A percentile compares a stretch with the other conserved stretches of the same genome.
Evolutionary conservation across 2,888 invertebrate genomes (phyloP).

Genomic region (Tachina grossa): DNA sequence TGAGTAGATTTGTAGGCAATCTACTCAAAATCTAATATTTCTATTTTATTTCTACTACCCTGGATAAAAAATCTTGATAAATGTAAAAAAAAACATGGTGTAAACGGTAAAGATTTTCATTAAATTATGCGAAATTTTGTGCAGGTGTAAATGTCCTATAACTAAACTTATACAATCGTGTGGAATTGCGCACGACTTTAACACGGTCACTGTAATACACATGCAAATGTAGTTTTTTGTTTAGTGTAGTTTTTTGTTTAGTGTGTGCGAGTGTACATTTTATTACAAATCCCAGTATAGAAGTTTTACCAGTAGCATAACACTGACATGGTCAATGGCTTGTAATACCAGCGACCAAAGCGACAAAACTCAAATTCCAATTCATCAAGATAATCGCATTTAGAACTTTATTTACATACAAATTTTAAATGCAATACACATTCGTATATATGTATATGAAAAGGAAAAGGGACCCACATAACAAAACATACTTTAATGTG

Average conservation of each 20-base stretch:
- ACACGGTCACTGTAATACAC: background rate
- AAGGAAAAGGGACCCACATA: background rate
- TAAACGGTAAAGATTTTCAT: no score
- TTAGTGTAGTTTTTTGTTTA: background rate
- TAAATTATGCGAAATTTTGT: no score
- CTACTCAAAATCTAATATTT: no score
- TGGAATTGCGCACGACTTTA: no score
- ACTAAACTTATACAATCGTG: no score
- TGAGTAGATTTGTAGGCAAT: no score
- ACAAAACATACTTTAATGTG: background rate
- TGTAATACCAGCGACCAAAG: constrained; percentile 73
- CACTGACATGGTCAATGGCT: constrained; percentile 70
- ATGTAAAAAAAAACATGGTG: no score
- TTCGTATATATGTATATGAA: background rate
- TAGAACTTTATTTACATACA: constrained; percentile 79
- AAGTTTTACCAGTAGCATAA: constrained; percentile 51
- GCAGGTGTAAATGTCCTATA: no score
- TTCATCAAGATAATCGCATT: constrained; percentile 81
- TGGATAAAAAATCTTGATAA: no score
- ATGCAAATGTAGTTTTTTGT: background rate
- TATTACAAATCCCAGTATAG: constrained; percentile 35
- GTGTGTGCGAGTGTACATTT: constrained; percentile 1
- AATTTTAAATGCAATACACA: constrained; percentile 43
- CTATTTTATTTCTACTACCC: no score
- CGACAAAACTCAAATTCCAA: constrained; percentile 80